Evolutionary conservation across 1,140 invertebrate species (phyloP), one percentile per base, ranked within the genome.

Genomic region (Trachymyrmex cornetzi): DNA sequence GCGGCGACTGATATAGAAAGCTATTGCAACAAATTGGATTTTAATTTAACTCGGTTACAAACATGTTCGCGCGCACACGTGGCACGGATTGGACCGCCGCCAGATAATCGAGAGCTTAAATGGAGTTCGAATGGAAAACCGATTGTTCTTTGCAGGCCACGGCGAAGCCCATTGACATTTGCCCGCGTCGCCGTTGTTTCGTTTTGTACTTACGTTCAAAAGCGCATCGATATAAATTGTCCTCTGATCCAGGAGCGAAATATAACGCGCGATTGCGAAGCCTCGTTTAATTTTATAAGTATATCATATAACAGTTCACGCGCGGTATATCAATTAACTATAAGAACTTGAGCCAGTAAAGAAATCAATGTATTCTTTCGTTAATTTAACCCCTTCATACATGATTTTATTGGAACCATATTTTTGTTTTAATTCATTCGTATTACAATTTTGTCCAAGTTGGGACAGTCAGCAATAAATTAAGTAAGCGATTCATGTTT

Each of bases 1-100:
- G 19, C 72, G 27, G 19, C 53, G 72, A 53, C 50, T 63, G 86
- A 88, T 88, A 57, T 79, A 69, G 71, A 84, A 66, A 66, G 79
- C 80, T 79, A 89, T 89, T 85, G 87, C 82, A 88, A 75, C 81
- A 79, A 88, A 88, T 89, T 89, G 81, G 81, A 89, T 89, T 89
- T 88, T 85, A 89, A 88, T 89, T 89, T 88, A 88, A 89, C 67
- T 77, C 74, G 66, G 82, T 88, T 89, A 72, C 87, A 79, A 86
- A 63, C 67, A 79, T 44, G 66, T 80, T 67, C 75, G 75, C 82
- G 74, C 82, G 72, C 75, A 80, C 74, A 86, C 38, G 66, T 19
- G 85, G 66, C 48, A 50, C 74, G 64, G 77, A 63, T 86, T 69
- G 77, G 77, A 81, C 55, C 77, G 77, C 63, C 66, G 30, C 59